Evolutionary conservation across 2,797 vertebrate genomes (phyloP), one percentile per base, ranked within the genome.

Genomic region (Acanthurus tractus): DNA sequence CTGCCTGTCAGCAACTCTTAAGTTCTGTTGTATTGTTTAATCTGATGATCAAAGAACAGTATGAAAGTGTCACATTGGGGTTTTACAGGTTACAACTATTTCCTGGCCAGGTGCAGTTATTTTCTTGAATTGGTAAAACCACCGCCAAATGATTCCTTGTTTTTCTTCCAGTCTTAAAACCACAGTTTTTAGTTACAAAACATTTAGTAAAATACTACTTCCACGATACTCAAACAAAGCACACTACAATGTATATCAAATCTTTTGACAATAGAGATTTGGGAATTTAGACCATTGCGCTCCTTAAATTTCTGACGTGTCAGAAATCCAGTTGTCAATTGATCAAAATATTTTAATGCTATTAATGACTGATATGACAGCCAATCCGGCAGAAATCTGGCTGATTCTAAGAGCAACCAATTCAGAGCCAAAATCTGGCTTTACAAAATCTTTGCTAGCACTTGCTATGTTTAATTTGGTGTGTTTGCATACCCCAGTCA

Each of bases 401-500:
- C 12, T 8, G 3, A 59, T 48, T 54, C 22, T 53, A 22, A 1
- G 15, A 13, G 10, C 0, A 1, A 66, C 20, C 10, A 38, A 52
- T 38, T 45, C 29, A 34, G 68, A 12, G 52, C 20, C 15, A n/a
- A 53, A 59, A 25, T 18, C 0, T 0, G 14, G 22, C 59, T 53
- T 12, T 34, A 34, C 6, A 34, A 34, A 34, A 34, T 34, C 29
- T 34, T 34, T 34, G 29, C 29, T 34, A 34, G 29, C 29, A 34
- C 29, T 34, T 34, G 6, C 29, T 34, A 34, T 34, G 29, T 34
- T 34, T 34, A 20, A 38, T 13, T 45, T 18, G 54, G 5, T 88
- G 34, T 82, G 45, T 84, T 61, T 82, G 29, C 65, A 7, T 42
- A 2, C 77, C 61, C 23, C 76, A 97, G 96, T 55, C 96, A 79